A percentile compares a stretch with the other conserved stretches of the same genome.
phyloP scores from a whole-genome alignment of 2,888 invertebrate species.

The Scaptomyza polygonia region DNA sequence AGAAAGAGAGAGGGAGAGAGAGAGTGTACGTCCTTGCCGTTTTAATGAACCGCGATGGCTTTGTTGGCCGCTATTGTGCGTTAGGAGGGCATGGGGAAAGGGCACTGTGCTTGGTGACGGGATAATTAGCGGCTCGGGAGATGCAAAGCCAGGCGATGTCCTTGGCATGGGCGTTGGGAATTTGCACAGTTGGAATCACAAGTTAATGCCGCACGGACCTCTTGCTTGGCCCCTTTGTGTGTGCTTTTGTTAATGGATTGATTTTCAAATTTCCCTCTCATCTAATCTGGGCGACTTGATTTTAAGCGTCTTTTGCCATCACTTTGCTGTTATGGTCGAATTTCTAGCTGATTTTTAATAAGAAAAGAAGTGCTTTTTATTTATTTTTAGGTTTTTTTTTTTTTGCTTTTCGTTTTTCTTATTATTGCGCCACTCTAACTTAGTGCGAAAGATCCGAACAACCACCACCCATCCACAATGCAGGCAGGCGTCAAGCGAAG shows the following conservation, averaged over 20 bases:
- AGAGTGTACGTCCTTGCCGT: slow-evolving; percentile 62
- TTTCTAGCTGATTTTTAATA: slow-evolving; percentile 74
- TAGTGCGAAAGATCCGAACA: slow-evolving; percentile 3
- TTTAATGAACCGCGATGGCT: slow-evolving; percentile 79
- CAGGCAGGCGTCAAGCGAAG: slow-evolving; percentile 60
- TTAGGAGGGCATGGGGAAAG: too few relatives aligned
- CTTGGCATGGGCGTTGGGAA: slow-evolving; percentile 74
- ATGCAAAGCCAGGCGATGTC: slow-evolving; percentile 77
- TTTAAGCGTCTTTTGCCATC: slow-evolving; percentile 57
- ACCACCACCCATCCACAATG: slow-evolving; percentile 18
- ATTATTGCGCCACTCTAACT: slow-evolving; percentile 53
- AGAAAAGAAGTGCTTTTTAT: slow-evolving; percentile 81
- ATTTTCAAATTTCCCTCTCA: slow-evolving; percentile 68
- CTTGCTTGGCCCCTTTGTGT: slow-evolving; percentile 50
- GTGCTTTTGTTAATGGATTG: slow-evolving; percentile 81
- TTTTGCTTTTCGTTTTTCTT: slow-evolving; percentile 12
- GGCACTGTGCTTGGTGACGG: slow-evolving; percentile 34
- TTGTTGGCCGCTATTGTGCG: slow-evolving; percentile 41
- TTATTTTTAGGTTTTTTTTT: slow-evolving; percentile 64
- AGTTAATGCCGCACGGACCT: slow-evolving; percentile 75
- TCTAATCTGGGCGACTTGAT: slow-evolving; percentile 75
- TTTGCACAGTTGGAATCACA: slow-evolving; percentile 83
- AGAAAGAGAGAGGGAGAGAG: neutral
- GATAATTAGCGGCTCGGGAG: slow-evolving; percentile 81
- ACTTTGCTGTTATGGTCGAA: slow-evolving; percentile 56